Evolutionary conservation across 2,113 vertebrate species (phyloP).

Genomic region (Chlorodrepanis virens): DNA sequence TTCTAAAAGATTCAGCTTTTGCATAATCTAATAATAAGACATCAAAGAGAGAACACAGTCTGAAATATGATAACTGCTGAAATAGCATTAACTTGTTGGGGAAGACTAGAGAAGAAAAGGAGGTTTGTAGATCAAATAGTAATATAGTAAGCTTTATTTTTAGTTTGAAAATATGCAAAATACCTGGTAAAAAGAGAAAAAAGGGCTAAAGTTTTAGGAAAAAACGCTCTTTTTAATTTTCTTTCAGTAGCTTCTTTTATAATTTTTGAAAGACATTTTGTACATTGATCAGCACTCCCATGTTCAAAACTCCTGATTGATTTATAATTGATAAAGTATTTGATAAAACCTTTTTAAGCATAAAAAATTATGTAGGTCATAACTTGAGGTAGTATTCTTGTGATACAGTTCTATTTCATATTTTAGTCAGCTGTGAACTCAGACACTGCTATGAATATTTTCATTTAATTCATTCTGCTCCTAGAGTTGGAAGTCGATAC

Average conservation of each 20-base stretch:
- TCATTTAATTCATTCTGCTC: neutral
- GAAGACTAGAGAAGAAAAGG: neutral
- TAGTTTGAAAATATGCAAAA: neutral
- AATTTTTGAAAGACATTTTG: neutral
- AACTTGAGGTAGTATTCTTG: neutral
- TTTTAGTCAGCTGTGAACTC: neutral
- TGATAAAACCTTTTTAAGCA: neutral
- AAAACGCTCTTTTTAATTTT: accelerated
- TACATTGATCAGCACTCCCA: neutral
- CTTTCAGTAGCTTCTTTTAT: neutral
- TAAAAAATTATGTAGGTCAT: neutral
- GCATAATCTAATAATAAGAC: neutral
- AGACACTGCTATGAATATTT: neutral
- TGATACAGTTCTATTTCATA: neutral
- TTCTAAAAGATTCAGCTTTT: neutral
- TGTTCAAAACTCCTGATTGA: neutral
- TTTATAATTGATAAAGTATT: neutral
- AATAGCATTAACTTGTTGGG: neutral
- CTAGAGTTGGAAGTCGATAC: neutral
- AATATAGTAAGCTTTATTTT: neutral
- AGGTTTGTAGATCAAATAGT: neutral
- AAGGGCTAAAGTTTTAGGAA: neutral
- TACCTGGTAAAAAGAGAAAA: neutral
- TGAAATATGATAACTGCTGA: neutral
- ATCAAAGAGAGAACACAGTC: neutral